phyloP scores from a whole-genome alignment of 2,113 vertebrate species.

The Anarrhichthys ocellatus region DNA sequence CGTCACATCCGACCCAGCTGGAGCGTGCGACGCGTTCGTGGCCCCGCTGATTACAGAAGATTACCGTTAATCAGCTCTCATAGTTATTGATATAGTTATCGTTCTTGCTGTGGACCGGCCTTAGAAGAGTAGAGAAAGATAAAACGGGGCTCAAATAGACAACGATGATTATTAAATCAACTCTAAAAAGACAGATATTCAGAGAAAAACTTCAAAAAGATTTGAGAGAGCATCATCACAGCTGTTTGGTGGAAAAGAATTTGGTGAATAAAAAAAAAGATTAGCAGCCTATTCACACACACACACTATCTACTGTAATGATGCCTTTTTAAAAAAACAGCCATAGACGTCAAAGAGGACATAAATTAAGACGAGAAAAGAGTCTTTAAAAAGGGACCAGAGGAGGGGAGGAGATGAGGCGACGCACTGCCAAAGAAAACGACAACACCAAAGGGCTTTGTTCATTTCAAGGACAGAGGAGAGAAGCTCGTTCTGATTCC shows the following conservation, averaged over 20 bases:
- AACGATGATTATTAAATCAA: conserved; percentile 28
- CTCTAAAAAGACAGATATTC: conserved; percentile 31
- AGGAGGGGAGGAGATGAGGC: conserved; percentile 12
- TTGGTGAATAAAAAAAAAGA: conserved; percentile 70
- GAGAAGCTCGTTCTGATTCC: conserved; percentile 31
- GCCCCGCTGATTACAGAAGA: no score
- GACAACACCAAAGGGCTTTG: conserved; percentile 6
- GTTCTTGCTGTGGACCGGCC: not conserved
- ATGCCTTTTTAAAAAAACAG: conserved; percentile 67
- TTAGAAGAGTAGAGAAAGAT: conserved; percentile 17
- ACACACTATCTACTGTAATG: conserved; percentile 57
- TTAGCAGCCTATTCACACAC: conserved; percentile 83
- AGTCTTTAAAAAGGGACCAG: conserved; percentile 34
- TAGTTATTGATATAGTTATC: not conserved
- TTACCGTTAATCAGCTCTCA: not conserved
- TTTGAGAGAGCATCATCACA: conserved; percentile 60
- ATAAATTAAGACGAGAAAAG: conserved; percentile 47
- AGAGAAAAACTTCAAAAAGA: conserved; percentile 31
- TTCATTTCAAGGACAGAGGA: conserved; percentile 25
- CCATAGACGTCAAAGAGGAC: conserved; percentile 52
- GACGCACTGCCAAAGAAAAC: conserved; percentile 13
- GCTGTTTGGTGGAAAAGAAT: conserved; percentile 59
- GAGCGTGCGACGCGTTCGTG: no score
- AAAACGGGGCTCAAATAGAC: conserved; percentile 31
- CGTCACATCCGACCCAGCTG: not conserved